Base-by-base conservation (phyloP, 2,113 vertebrate species). In the Pedionomus torquatus region DNA sequence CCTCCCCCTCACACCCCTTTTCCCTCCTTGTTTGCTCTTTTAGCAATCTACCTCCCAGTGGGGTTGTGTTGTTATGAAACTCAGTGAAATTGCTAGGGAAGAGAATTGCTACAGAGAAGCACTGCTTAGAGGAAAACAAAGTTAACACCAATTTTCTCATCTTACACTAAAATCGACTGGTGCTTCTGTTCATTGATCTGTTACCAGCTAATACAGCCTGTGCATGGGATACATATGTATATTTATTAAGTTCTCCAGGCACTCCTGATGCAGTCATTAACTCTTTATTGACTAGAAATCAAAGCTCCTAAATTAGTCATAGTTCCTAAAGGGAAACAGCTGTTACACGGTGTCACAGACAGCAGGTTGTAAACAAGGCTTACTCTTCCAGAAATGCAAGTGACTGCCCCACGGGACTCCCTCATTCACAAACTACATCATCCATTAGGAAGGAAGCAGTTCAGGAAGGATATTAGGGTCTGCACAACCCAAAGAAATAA, bases 271-370 rank as follows among this genome's bases (percentile, higher is more conserved):
- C 60, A 87, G 65, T 71, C 69, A 82, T 95, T 93, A 91, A 94
- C 54, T 74, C 92, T 84, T 87, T 30, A 94, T 76, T 81, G 79
- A 83, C 89, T 61, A 76, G 70, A 83, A 94, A 96, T 65, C 48
- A 60, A 93, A 81, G 20, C n/a, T 79, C n/a, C 71, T 90, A 48
- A 83, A 82, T 82, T 44, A 95, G 49, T 82, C 82, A 89, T 35
- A 44, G 84, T 44, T 95, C 86, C 82, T 87, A 92, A 91, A 93
- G 72, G 86, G 94, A 96, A 96, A 83, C 92, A 94, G 92, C 94
- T 97, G 97, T 52, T 92, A 30, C n/a, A 64, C 1, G 4, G 64
- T 0, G 5, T 61, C 46, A 39, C 54, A 69, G 83, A 30, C 15
- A 1, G 88, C 68, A 95, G 87, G 87, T 31, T 95, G 72, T 83